Evolutionary conservation across 2,113 vertebrate species (phyloP).

Genomic region (Psephotus haematonotus): DNA sequence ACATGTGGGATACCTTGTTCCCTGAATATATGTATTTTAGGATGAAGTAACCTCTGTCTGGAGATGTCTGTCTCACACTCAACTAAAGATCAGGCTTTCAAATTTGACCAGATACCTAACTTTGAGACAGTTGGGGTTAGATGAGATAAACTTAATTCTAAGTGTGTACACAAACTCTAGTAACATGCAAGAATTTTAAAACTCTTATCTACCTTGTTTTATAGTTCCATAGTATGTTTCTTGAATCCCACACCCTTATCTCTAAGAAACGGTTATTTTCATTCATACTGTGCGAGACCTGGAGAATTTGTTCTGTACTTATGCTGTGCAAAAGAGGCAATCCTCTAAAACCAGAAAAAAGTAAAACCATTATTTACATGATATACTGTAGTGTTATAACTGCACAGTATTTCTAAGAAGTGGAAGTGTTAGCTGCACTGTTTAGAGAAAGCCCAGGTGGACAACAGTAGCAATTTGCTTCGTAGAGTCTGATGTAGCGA

Average conservation of each 20-base stretch:
- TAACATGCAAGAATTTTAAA: not conserved
- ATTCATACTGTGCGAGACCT: not conserved
- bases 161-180: not conserved
- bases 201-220: not conserved
- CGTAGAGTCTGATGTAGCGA: not conserved
- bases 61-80: not conserved
- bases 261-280: not conserved
- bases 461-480: not conserved
- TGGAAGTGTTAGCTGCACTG: not conserved
- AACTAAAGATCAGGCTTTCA: not conserved
- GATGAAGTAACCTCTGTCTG: not conserved
- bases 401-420: not conserved
- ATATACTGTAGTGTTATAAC: not conserved
- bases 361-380: accelerated
- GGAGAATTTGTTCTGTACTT: not conserved
- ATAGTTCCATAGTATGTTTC: not conserved
- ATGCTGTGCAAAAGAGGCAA: not conserved
- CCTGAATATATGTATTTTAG: not conserved
- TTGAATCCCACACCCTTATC: not conserved
- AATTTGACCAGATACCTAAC: not conserved
- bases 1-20: not conserved
- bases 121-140: not conserved
- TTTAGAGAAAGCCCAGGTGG: not conserved
- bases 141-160: not conserved
- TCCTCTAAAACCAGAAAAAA: not conserved